Evolutionary conservation across 1,140 invertebrate genomes (phyloP), one percentile per base, ranked within the genome.

Genomic region (Liolophura sinensis): DNA sequence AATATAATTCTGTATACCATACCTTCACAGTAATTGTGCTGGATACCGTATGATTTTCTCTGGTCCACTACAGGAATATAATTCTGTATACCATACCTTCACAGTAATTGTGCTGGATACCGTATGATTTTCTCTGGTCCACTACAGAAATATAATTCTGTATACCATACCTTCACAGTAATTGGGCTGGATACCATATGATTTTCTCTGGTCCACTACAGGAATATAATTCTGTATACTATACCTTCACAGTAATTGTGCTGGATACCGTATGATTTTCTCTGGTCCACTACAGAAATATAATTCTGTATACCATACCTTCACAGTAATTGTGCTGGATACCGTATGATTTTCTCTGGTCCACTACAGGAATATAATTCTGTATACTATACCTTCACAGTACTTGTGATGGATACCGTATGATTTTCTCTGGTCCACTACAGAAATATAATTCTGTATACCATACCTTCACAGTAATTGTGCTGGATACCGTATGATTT

Each of bases 81-180:
- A 40, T 40, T 5, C 9, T 40, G n/a, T n/a, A n/a, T n/a, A n/a
- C 12, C 14, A 71, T 68, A 86, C 85, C 72, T 92, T 93, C 5
- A 94, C 89, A 64, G 91, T 88, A 15, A 90, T 92, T 71, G 87
- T 89, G 55, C 90, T 89, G 1, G 90, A 89, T 1, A 92, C 91
- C 75, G 92, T 91, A 96, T 84, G 27, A 96, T 89, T 77, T 92
- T 92, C 74, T 96, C 94, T 22, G 95, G 93, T 1, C 90, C 90
- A n/a, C 93, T 91, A 79, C 93, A 91, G 90, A 98, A 97, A 9
- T 40, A 9, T 40, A 9, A 40, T 40, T 5, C 9, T 40, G 31
- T 40, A n/a, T 40, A 40, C 31, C 3, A 5, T 40, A 40, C 31
- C 31, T 40, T 40, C 31, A 40, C 31, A 40, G 31, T 40, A 40